Evolutionary conservation across 1,140 invertebrate species (phyloP), one percentile per base, ranked within the genome.

Genomic region (Lucilia sericata): DNA sequence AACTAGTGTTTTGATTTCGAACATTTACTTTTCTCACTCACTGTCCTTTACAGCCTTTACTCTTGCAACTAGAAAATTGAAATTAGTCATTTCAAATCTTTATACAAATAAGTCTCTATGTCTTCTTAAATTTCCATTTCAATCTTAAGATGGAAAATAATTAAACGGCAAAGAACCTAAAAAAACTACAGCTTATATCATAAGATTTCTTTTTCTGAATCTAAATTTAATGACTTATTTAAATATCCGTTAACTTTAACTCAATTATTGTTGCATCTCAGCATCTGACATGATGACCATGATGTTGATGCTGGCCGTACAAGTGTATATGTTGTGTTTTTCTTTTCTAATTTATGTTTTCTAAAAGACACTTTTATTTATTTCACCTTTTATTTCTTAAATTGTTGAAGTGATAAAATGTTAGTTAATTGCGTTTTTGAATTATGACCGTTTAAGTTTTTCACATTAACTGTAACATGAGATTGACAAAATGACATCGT

Each of bases 231-330:
- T 51, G 74, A 17, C 47, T 49, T 80, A 10, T 80, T 80, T 80
- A 80, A 80, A 80, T 49, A 49, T 80, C 42, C 76, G 76, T 80
- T 80, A 80, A 80, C 19, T 49, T 80, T 25, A 80, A 80, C 76
- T 80, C 76, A 78, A 78, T 78, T 78, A 78, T 47, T 70, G 60
- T 70, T 70, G 17, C 60, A 60, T 60, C 36, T 36, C 36, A 36
- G 36, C 36, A 36, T 36, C 5, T 60, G 12, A 14, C 51, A 60
- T 60, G 51, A 60, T 21, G n/a, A n/a, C n/a, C 14, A 51, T 51
- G 49, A 13, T 12, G 49, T n/a, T n/a, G n/a, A n/a, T n/a, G n/a
- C n/a, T n/a, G n/a, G 19, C 4, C n/a, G 60, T n/a, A 70, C 60
- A 70, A 70, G n/a, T 80, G 76, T 76, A 13, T 30, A 4, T 36